Percentiles rank a stretch among this genome's conserved stretches.
These are phyloP conservation scores for Nansenia antarctica DNA, from an alignment of 2,113 vertebrate genomes.

Conservation along the genomic window DNA sequence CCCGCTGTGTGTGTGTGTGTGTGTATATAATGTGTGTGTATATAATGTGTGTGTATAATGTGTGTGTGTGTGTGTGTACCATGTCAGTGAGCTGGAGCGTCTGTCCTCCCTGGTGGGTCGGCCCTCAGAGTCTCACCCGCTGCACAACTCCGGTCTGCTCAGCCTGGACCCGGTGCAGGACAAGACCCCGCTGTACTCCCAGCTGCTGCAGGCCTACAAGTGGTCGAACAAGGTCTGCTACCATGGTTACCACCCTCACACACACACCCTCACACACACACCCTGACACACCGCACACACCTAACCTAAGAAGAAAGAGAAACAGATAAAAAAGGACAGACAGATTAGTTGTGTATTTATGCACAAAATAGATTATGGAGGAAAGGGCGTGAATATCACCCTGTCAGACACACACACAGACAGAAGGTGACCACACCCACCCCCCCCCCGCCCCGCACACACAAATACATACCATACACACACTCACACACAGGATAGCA, in stretches of 20 bases:
- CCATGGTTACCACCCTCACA: not conserved
- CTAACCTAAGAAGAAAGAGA: too few relatives aligned
- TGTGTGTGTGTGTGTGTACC: too few relatives aligned
- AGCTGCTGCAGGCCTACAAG: conserved; percentile 97
- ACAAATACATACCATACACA: not conserved
- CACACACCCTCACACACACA: not conserved
- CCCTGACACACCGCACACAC: not conserved
- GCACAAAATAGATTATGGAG: too few relatives aligned
- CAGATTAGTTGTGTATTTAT: too few relatives aligned
- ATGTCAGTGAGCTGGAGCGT: conserved; percentile 86
- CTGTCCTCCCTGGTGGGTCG: conserved; percentile 93
- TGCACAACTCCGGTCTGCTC: conserved; percentile 93
- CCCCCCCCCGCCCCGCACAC: too few relatives aligned
- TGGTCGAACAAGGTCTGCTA: conserved; percentile 97
- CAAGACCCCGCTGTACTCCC: conserved; percentile 96
- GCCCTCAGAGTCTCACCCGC: conserved; percentile 94
- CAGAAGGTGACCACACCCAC: too few relatives aligned
- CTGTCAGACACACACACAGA: too few relatives aligned
- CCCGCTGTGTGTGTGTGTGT: too few relatives aligned
- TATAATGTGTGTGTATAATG: too few relatives aligned
- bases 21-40: too few relatives aligned
- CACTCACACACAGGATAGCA: not conserved
- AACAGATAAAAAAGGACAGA: too few relatives aligned
- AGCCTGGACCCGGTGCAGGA: conserved; percentile 97
- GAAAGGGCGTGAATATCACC: too few relatives aligned